Conservation (phyloP, 2,888 invertebrate species). For the Eristalis tenax region DNA sequence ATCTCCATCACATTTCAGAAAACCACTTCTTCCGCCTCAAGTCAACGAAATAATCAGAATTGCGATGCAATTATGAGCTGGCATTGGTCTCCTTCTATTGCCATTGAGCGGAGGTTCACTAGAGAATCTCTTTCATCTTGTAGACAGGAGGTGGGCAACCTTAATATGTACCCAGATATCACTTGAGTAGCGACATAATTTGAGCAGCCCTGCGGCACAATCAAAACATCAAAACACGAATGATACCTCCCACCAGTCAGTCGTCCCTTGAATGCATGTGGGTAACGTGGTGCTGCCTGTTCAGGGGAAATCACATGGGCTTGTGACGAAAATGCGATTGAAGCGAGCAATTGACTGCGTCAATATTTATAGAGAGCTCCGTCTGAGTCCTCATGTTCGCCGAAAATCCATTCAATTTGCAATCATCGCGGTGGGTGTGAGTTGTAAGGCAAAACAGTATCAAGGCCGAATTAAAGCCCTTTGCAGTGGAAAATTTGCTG, state of each 20-base stretch:
- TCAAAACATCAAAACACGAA: neutral
- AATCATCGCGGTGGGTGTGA: neutral
- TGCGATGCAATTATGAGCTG: neutral
- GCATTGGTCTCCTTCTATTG: neutral
- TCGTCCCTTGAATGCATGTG: too few relatives aligned
- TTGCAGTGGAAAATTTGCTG: neutral
- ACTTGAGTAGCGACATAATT: neutral
- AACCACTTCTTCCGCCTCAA: neutral
- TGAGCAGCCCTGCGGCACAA: neutral
- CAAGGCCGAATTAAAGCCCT: too few relatives aligned
- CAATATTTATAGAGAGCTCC: conserved; percentile 15
- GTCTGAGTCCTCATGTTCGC: neutral
- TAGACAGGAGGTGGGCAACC: too few relatives aligned
- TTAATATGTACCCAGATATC: neutral
- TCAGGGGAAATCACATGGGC: neutral
- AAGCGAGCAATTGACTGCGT: conserved; percentile 28
- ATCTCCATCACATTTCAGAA: too few relatives aligned
- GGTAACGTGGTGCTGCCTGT: neutral
- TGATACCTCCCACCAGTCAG: neutral
- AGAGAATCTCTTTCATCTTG: neutral
- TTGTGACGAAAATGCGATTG: conserved; percentile 4
- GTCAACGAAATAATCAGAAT: neutral
- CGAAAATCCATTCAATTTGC: neutral
- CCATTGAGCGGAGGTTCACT: neutral
- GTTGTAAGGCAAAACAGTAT: too few relatives aligned